Evolutionary conservation across 2,888 invertebrate species (phyloP), one percentile per base, ranked within the genome.

Genomic region (Marronus borbonicus): DNA sequence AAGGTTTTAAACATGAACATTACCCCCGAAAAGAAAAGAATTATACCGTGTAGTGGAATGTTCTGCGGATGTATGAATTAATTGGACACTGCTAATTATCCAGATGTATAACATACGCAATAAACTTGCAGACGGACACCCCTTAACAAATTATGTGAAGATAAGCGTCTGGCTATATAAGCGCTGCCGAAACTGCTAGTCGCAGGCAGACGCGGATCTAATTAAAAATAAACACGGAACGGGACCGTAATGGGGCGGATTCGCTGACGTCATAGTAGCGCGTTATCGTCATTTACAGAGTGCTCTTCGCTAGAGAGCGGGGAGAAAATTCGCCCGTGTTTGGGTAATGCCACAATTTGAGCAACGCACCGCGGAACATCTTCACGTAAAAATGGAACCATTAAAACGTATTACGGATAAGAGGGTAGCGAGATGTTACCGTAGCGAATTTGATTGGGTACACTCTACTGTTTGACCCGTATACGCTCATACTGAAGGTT

Each of bases 171-270:
- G 50, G 28, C 50, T 14, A 28, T 7, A 28, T 36, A 36, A 50
- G 28, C 28, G 28, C 20, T 68, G 52, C 10, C 10, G 50, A 24
- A 68, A 68, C 12, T 20, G 50, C 28, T 62, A 28, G 14, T 50
- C n/a, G 10, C 64, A 17, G 39, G 44, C 8, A 58, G 55, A 62
- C 62, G 24, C 28, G 62, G 24, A 28, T 50, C 7, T 68, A 68
- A 68, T 68, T 68, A 68, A 68, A 68, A 68, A 68, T 68, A 68
- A 68, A 68, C 68, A 68, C 49, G 5, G 50, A n/a, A 36, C 68
- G 55, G 55, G 50, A 39, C 28, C 20, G 68, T 49, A 68, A 50
- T 68, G 50, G 68, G 68, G 68, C 50, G 68, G 50, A 68, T 68
- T 50, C 39, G 68, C 68, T 68, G 68, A 68, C 68, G 68, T 68